Evolutionary conservation across 2,797 vertebrate genomes (phyloP).

Genomic region (Melanotaenia parkinsoni): DNA sequence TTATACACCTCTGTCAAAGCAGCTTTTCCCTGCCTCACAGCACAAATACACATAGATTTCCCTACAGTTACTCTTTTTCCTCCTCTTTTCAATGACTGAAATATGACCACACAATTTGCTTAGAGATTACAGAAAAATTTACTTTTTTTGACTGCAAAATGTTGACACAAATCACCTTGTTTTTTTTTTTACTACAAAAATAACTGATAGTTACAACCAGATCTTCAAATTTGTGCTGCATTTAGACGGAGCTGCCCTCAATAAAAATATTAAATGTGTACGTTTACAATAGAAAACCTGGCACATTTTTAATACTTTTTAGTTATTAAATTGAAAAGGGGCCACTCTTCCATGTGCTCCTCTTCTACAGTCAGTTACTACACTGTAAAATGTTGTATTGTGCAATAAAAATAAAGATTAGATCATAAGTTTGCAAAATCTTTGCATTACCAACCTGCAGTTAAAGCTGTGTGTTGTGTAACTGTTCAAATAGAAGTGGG

Average conservation of each 20-base stretch:
- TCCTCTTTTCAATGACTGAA: background rate
- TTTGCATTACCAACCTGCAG: constrained; percentile 6
- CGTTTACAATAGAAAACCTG: background rate
- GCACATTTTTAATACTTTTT: background rate
- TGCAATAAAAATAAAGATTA: background rate
- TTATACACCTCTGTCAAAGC: constrained; percentile 64
- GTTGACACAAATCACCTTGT: no score
- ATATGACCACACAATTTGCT: background rate
- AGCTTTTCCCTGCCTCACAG: constrained; percentile 60
- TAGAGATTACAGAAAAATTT: background rate
- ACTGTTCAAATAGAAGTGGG: constrained; percentile 18
- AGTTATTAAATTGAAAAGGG: no score
- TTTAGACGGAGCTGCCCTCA: background rate
- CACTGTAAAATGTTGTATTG: background rate
- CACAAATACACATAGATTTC: constrained; percentile 8
- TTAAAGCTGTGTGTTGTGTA: constrained; percentile 7
- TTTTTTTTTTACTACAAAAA: background rate
- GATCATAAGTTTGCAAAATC: background rate
- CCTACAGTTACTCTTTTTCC: background rate
- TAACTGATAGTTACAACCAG: background rate
- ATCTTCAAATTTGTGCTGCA: background rate
- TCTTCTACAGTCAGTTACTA: constrained; percentile 2
- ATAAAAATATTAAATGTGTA: background rate
- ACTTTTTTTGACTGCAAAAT: background rate
- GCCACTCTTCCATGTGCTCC: background rate